Conservation (phyloP, 2,113 vertebrate genomes). For the Cichladusa arquata region DNA sequence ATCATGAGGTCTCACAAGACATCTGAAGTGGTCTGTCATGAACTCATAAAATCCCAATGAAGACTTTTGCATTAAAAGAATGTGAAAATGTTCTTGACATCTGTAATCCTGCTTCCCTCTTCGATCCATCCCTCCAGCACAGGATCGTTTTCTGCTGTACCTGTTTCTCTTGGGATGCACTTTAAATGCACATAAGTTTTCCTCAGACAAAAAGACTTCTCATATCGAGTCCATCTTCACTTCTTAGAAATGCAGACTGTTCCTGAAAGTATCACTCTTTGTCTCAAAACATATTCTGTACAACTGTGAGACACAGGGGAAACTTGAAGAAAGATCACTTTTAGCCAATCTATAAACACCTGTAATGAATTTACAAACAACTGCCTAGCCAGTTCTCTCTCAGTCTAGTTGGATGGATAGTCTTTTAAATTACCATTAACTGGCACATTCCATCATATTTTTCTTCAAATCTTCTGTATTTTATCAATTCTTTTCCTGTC, state of each 20-base stretch:
- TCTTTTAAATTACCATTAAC: not conserved
- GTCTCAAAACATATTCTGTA: not conserved
- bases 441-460: not conserved
- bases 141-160: not conserved
- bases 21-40: not conserved
- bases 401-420: not conserved
- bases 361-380: not conserved
- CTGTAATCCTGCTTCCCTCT: not conserved
- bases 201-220: not conserved
- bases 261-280: not conserved
- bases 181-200: not conserved
- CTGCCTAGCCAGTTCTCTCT: not conserved
- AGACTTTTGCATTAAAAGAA: not conserved
- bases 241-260: not conserved
- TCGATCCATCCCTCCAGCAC: not conserved
- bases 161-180: not conserved
- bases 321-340: not conserved
- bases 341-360: not conserved
- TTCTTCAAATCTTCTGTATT: not conserved
- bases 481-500: not conserved
- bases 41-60: not conserved
- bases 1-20: not conserved
- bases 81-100: not conserved
- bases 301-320: not conserved
- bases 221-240: rapidly evolving